A percentile compares a stretch with the other conserved stretches of the same genome.
Evolutionary conservation across 92 coral and sea anemone genomes (phyloP).

Genomic region (Porites lobata): DNA sequence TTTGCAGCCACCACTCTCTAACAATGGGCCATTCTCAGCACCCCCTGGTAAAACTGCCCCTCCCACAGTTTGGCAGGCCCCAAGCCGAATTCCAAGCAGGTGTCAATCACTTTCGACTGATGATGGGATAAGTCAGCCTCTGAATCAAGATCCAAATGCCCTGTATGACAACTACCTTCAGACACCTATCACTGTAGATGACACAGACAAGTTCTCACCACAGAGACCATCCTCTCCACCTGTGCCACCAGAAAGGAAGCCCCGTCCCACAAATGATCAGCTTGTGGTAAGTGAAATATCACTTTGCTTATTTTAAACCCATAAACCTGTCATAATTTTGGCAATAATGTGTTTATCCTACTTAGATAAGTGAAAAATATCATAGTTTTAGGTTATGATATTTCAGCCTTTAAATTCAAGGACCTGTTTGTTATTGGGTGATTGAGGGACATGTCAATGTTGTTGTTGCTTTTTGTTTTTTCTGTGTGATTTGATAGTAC

Average conservation of each 20-base stretch:
- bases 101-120: conserved; percentile 29
- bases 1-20: conserved; percentile 18
- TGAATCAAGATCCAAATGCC: conserved; percentile 28
- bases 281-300: conserved; percentile 37
- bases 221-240: conserved; percentile 56
- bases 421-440: no score
- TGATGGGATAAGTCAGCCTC: conserved; percentile 9
- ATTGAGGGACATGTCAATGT: no score
- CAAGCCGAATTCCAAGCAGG: conserved; percentile 30
- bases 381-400: no score
- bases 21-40: conserved; percentile 71
- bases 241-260: conserved; percentile 74
- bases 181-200: conserved; percentile 11
- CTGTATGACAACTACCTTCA: conserved; percentile 49
- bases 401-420: no score
- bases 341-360: not conserved
- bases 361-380: not conserved
- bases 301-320: not conserved
- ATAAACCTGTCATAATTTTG: not conserved
- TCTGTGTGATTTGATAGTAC: no score
- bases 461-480: no score
- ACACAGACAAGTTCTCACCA: not conserved
- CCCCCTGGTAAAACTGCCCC: conserved; percentile 65
- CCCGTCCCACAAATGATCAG: conserved; percentile 55
- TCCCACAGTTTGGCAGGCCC: conserved; percentile 29